A percentile compares a stretch with the other conserved stretches of the same genome.
phyloP scores from a whole-genome alignment of 2,113 vertebrate genomes.

The Phaethon lepturus region DNA sequence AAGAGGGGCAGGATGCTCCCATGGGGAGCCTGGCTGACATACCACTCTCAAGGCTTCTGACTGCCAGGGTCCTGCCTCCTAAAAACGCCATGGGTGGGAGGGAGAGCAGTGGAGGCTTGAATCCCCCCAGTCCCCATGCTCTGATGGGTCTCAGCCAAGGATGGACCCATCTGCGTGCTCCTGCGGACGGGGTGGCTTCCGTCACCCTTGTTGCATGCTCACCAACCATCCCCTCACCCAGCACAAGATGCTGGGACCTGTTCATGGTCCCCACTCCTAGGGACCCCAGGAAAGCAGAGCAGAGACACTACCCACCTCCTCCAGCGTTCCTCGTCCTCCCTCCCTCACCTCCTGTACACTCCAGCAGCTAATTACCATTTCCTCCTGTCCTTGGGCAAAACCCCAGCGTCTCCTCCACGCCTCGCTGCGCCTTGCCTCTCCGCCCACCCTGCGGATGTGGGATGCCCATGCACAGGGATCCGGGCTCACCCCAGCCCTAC shows the following conservation, averaged over 20 bases:
- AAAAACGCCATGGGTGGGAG: neutral
- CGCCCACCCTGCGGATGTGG: neutral
- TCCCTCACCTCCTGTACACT: neutral
- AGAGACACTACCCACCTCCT: neutral
- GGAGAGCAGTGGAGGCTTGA: neutral
- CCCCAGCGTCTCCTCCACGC: neutral
- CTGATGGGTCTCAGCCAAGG: neutral
- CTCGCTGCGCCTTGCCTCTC: accelerated
- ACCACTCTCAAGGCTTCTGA: neutral
- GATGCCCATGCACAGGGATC: neutral
- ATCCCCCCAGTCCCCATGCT: neutral
- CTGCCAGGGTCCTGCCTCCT: neutral
- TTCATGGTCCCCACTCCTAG: neutral
- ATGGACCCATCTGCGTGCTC: neutral
- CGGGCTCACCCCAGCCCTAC: neutral
- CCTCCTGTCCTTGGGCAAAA: conserved; percentile 18
- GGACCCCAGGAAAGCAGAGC: neutral
- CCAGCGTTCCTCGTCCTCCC: neutral
- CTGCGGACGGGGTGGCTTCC: neutral
- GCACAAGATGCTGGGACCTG: accelerated
- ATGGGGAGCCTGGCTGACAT: accelerated
- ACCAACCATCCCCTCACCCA: neutral
- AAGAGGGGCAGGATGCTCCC: neutral
- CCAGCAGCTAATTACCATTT: neutral
- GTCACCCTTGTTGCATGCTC: neutral